Conservation (phyloP, 64 coral and sea anemone species). For the Montipora foliosa region DNA sequence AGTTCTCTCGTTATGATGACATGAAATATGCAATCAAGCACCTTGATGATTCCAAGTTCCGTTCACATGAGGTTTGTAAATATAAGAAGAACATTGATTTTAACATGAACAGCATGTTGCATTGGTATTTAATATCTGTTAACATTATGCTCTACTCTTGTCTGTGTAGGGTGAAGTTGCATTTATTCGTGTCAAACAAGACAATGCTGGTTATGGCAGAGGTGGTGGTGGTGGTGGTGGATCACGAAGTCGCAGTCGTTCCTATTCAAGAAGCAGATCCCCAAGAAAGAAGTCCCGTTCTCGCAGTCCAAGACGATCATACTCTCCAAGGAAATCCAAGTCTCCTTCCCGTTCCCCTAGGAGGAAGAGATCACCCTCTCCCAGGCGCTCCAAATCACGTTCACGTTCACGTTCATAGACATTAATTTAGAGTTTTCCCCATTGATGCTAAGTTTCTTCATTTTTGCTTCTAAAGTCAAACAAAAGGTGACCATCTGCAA, state of each 20-base stretch:
- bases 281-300: slow-evolving; percentile 75
- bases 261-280: slow-evolving; percentile 85
- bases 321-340: slow-evolving; percentile 71
- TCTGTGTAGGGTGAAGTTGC: slow-evolving; percentile 92
- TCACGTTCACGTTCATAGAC: slow-evolving; percentile 71
- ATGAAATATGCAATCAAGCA: slow-evolving; percentile 97
- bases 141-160: neutral
- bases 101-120: neutral
- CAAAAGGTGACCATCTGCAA: neutral
- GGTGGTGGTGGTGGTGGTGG: slow-evolving; percentile 42
- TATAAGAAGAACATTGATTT: neutral
- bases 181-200: slow-evolving; percentile 90
- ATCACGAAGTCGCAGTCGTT: slow-evolving; percentile 73
- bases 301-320: slow-evolving; percentile 44
- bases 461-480: neutral
- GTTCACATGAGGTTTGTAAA: slow-evolving; percentile 89
- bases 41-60: slow-evolving; percentile 96
- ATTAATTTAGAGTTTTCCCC: neutral
- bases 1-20: slow-evolving; percentile 84
- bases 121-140: neutral
- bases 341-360: slow-evolving; percentile 76
- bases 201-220: slow-evolving; percentile 38
- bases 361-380: slow-evolving; percentile 51
- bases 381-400: slow-evolving; percentile 80
- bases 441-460: neutral